Base-by-base conservation (phyloP, 2,113 vertebrate species). In the Aramus guarauna region DNA sequence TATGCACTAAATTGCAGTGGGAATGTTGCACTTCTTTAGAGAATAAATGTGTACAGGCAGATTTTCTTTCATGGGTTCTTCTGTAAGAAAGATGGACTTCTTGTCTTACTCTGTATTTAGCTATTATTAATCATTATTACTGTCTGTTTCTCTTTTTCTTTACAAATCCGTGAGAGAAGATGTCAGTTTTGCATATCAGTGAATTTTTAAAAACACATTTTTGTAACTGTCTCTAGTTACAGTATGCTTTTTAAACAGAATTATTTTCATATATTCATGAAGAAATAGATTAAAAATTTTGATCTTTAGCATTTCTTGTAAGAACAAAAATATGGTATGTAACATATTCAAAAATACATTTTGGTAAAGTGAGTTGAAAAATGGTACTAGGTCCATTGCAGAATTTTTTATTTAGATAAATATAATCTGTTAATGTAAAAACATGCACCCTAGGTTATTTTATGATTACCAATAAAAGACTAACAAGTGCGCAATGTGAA, bases 1-100 rank as follows among this genome's bases (percentile, higher is more conserved):
- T 29, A 23, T 0, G 3, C 3, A 9, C 6, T 36, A n/a, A 64
- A 9, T 55, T 73, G 15, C 22, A 19, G 5, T 50, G n/a, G 20
- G 4, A 52, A 17, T 71, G 9, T 84, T 82, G 36, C 2, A 8
- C 1, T 68, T 81, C 21, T 56, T 55, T 36, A 20, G 11, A 68
- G 34, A 64, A 34, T 45, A 81, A 52, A 48, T 80, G 16, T 62
- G 1, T 69, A 4, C 32, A 1, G 62, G n/a, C 16, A 55, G 9
- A 9, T 63, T 43, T 85, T 84, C 5, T 90, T 87, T 45, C 12
- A 26, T 50, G 6, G 64, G 12, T 71, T 88, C 21, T 11, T 81
- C 12, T 41, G 0, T 37, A 72, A 62, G 39, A 52, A 72, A 14
- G 9, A 68, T 9, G 19, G 48, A 32, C 23, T 90, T 78, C 29